Evolutionary conservation across 2,888 invertebrate genomes (phyloP).

Genomic region (Cistogaster globosa): DNA sequence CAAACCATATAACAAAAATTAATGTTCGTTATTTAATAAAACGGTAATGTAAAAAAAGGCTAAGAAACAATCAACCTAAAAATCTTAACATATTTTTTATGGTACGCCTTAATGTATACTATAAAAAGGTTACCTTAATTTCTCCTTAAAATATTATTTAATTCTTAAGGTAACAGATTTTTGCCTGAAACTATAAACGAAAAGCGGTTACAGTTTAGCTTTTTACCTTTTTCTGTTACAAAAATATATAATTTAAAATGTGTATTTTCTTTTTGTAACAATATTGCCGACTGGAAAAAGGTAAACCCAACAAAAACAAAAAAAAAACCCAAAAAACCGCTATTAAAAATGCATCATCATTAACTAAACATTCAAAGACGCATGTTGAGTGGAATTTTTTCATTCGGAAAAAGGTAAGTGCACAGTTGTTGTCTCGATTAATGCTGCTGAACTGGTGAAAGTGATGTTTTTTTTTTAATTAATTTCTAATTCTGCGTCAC

Average conservation of each 20-base stretch:
- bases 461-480: too few species aligned
- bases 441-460: too few species aligned
- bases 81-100: neutral
- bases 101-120: neutral
- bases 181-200: conserved; percentile 15
- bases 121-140: conserved; percentile 13
- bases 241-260: conserved; percentile 26
- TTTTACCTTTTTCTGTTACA: neutral
- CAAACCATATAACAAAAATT: too few species aligned
- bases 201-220: neutral
- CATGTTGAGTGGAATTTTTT: conserved; percentile 31
- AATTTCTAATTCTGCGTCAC: too few species aligned
- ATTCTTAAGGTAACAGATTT: neutral
- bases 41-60: too few species aligned
- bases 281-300: conserved; percentile 18
- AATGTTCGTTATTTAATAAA: too few species aligned
- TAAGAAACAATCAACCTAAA: too few species aligned
- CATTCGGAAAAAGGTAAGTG: neutral
- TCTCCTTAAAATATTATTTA: conserved; percentile 29
- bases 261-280: neutral
- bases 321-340: conserved; percentile 16
- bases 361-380: conserved; percentile 55
- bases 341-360: conserved; percentile 71
- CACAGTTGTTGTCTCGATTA: too few species aligned
- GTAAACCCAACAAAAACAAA: neutral